Base-by-base conservation (phyloP, 1,140 invertebrate species). In the Habropoda laboriosa region DNA sequence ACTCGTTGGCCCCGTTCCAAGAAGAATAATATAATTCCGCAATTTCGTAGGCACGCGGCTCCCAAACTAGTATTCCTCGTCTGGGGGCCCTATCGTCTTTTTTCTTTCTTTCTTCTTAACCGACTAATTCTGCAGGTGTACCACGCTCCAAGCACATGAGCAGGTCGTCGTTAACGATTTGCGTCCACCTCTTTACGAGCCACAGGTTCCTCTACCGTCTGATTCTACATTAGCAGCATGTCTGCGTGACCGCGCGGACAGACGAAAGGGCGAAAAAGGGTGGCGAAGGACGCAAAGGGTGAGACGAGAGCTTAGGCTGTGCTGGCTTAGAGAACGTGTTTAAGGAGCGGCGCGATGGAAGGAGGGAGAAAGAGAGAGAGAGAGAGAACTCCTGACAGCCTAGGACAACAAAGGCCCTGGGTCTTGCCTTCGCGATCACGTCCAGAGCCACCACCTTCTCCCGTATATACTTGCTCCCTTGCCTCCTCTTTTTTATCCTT, bases 71-170 rank as follows among this genome's bases (percentile, higher is more conserved):
- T 32, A 27, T 61, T 45, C 8, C 16, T 45, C 66, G 10, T 27
- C 35, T 27, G 51, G 42, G 18, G 3, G 45, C 13, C 21, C 47
- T 42, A 24, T 51, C 18, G 7, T 24, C 27, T 10, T 6, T 32
- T 30, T 32, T 49, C 42, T 10, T 45, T 10, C 6, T 45, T 49
- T 60, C 60, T 74, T 73, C 74, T 72, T 53, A 55, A n/a, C n/a
- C 79, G 49, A 47, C 87, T 86, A 88, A 88, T 88, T 88, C 78
- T 74, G 87, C 87, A 88, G 86, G 87, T 88, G 86, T 80, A 87
- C 55, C n/a, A n/a, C 53, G 57, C 47, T 30, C n/a, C 47, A 45
- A 27, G 42, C 64, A 53, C 64, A 53, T 38, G 67, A 80, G 45
- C 60, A 35, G 67, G 49, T 61, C 47, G 32, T 13, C 42, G 51